These are phyloP conservation scores for Ptychadena robeensis DNA, from an alignment of 2,797 vertebrate genomes.

Conservation along the genomic window DNA sequence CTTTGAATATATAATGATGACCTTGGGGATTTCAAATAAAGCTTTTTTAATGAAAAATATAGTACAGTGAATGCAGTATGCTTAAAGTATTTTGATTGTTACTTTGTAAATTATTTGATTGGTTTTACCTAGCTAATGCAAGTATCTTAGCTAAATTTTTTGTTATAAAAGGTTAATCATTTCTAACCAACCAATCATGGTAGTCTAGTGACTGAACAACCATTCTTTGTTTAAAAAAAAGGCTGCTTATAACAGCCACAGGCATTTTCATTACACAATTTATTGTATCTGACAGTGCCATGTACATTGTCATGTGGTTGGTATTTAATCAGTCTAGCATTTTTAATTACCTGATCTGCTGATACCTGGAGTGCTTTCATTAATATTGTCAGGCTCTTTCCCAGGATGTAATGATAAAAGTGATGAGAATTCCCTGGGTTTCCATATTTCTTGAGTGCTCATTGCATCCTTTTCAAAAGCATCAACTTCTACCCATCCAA, in stretches of 20 bases:
- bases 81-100: too few relatives aligned
- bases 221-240: neutral
- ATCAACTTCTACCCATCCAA: slow-evolving; percentile 62
- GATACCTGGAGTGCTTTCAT: slow-evolving; percentile 37
- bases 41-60: too few relatives aligned
- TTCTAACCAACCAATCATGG: neutral
- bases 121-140: too few relatives aligned
- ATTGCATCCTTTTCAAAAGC: slow-evolving; percentile 51
- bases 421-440: slow-evolving; percentile 42
- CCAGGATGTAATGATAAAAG: slow-evolving; percentile 51
- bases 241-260: neutral
- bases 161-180: neutral
- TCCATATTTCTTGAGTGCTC: slow-evolving; percentile 41
- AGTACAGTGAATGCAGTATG: too few relatives aligned
- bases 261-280: slow-evolving; percentile 15
- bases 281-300: slow-evolving; percentile 25
- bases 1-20: too few relatives aligned
- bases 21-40: too few relatives aligned
- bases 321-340: slow-evolving; percentile 28
- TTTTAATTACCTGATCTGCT: slow-evolving; percentile 57
- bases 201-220: neutral
- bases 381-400: slow-evolving; percentile 40
- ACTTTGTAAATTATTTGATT: too few relatives aligned
- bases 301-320: slow-evolving; percentile 2
- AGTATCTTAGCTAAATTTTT: neutral